Evolutionary conservation across 2,113 vertebrate genomes (phyloP).

Genomic region (Redunca redunca): DNA sequence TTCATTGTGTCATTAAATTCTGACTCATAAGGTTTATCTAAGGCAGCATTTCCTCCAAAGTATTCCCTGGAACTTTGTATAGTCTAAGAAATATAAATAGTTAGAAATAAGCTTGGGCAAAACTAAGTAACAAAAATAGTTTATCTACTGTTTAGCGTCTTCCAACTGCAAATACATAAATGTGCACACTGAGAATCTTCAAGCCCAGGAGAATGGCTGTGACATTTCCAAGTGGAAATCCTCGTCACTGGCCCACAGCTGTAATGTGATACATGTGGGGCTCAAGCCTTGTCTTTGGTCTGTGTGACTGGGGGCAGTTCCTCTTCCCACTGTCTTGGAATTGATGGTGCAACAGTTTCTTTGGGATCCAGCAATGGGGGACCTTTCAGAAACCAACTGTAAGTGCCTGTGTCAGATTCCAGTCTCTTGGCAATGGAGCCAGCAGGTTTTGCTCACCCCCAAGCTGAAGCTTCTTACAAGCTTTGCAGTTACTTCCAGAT

Average conservation of each 20-base stretch:
- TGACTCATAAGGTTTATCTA: not conserved
- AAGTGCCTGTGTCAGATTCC: not conserved
- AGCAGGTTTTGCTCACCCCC: not conserved
- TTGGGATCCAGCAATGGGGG: not conserved
- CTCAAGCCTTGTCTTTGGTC: not conserved
- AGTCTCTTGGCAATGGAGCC: not conserved
- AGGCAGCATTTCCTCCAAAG: not conserved
- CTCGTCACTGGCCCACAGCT: not conserved
- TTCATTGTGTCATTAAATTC: not conserved
- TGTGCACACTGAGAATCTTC: not conserved
- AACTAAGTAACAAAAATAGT: not conserved
- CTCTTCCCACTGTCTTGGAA: not conserved
- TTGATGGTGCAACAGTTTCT: not conserved
- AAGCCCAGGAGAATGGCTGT: not conserved
- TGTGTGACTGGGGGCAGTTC: not conserved
- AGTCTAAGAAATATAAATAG: not conserved
- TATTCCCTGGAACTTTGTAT: not conserved
- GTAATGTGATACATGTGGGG: fast-evolving
- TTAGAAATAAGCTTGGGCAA: not conserved
- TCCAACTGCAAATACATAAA: not conserved
- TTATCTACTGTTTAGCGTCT: not conserved
- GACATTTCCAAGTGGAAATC: not conserved
- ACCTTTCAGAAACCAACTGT: not conserved
- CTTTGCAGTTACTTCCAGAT: not conserved
- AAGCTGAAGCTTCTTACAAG: not conserved